A percentile compares a stretch with the other conserved stretches of the same genome.
Conservation (phyloP, 2,888 invertebrate species). For the Agriopis aurantiaria region DNA sequence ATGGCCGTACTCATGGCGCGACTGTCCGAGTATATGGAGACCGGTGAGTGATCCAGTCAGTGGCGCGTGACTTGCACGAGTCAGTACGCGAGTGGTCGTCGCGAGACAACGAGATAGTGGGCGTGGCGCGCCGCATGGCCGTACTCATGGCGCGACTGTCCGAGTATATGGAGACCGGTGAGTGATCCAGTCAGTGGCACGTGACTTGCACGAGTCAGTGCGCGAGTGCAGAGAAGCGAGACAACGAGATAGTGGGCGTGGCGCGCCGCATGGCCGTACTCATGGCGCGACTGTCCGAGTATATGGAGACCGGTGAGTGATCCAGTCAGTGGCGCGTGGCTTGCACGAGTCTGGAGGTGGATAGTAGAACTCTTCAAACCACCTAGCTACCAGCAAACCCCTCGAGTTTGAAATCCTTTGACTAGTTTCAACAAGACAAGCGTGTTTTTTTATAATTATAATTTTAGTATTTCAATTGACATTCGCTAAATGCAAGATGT, state of each 20-base stretch:
- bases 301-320: constrained; percentile 67
- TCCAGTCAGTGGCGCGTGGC: not conserved
- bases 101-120: constrained; percentile 97
- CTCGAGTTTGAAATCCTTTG: too few relatives aligned
- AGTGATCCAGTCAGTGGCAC: constrained; percentile 8
- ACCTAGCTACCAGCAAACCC: too few relatives aligned
- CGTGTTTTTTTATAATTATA: too few relatives aligned
- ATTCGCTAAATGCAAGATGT: too few relatives aligned
- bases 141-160: constrained; percentile 98
- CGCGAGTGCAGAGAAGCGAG: constrained; percentile 97
- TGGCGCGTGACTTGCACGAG: constrained; percentile 98
- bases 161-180: constrained; percentile 84
- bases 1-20: too few relatives aligned
- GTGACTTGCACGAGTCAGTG: constrained; percentile 97
- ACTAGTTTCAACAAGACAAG: too few relatives aligned
- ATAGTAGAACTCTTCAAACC: too few relatives aligned
- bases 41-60: constrained; percentile 63
- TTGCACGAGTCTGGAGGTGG: not conserved
- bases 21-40: too few relatives aligned
- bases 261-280: constrained; percentile 99
- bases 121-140: constrained; percentile 99
- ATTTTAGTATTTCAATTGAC: too few relatives aligned
- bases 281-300: constrained; percentile 97
- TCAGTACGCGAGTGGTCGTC: constrained; percentile 99
- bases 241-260: constrained; percentile 99